Base-by-base conservation (phyloP, 37 sponge, comb jelly and placozoan genomes). In the Haliclona indistincta region DNA sequence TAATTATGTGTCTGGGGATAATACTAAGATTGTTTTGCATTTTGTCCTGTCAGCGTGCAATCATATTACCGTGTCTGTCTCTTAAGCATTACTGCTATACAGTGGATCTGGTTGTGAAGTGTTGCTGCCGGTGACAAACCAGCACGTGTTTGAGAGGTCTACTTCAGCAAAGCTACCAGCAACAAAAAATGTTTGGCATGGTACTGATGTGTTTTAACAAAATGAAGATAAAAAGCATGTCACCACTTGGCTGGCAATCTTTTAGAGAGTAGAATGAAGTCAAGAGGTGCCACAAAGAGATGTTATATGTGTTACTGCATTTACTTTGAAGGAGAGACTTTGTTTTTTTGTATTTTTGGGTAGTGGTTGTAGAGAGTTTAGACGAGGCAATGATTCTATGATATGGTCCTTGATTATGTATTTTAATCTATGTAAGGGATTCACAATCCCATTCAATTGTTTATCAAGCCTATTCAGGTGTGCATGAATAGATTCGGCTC, bases 1-100 rank as follows among this genome's bases (percentile, higher is more conserved):
- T 34, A 73, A 56, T 54, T 73, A 56, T 37, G 74, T 73, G 40
- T 73, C 74, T 25, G 74, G 38, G 38, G 55, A 51, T 22, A 56
- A 8, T 10, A 73, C 58, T 6, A 73, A 25, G 35, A 45, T 63
- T 20, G 44, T 75, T 23, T 37, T 4, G 23, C 56, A 51, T 15
- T 28, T 15, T 6, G 64, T 56, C 4, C 38, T 6, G 4, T 40
- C 3, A 3, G 25, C 64, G 23, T 75, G 76, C 33, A 75, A 63
- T 63, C 76, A 75, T 39, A 75, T 75, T 43, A 62, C 11, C 30
- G 64, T 63, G 64, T 75, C 76, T 20, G 64, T 23, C 36, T 75
- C 76, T 63, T 75, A 56, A 20, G 76, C 64, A 62, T 75, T 75
- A 25, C 64, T 17, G 51, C 13, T 41, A 26, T 44, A 70, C 4